Percentiles rank a stretch among this genome's conserved stretches.
These are phyloP conservation scores for Drosophila kepulauana DNA, from an alignment of 1,140 invertebrate species.

Conservation along the genomic window DNA sequence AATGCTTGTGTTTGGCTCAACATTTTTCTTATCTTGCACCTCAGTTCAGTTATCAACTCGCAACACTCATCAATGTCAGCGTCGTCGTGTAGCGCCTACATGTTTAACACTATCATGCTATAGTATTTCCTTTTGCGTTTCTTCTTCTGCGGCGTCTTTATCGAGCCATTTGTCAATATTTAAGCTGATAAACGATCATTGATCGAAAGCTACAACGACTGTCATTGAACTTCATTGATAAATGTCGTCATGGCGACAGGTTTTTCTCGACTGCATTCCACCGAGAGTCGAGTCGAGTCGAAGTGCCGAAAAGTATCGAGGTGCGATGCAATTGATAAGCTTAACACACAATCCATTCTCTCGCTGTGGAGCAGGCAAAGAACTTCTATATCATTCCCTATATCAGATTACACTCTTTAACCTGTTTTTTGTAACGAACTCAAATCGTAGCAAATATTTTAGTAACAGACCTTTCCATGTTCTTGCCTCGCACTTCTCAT, in stretches of 20 bases:
- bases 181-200: slow-evolving; percentile 72
- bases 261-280: slow-evolving; percentile 33
- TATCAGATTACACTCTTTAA: slow-evolving; percentile 62
- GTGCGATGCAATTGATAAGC: slow-evolving; percentile 72
- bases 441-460: slow-evolving; percentile 70
- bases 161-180: slow-evolving; percentile 68
- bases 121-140: slow-evolving; percentile 24
- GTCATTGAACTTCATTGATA: slow-evolving; percentile 83
- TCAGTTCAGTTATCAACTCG: slow-evolving; percentile 35
- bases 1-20: neutral
- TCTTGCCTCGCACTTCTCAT: slow-evolving; percentile 40
- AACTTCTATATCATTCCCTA: slow-evolving; percentile 18
- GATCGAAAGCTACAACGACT: slow-evolving; percentile 69
- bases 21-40: slow-evolving; percentile 16
- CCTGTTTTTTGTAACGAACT: slow-evolving; percentile 53
- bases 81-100: slow-evolving; percentile 21
- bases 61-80: slow-evolving; percentile 49
- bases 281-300: neutral
- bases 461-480: slow-evolving; percentile 49
- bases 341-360: slow-evolving; percentile 55
- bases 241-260: slow-evolving; percentile 45
- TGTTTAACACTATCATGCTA: slow-evolving; percentile 39
- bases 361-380: neutral
- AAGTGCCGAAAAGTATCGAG: slow-evolving; percentile 50
- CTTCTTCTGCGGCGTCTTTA: slow-evolving; percentile 48